Percentiles rank a stretch among this genome's conserved stretches.
Conservation (phyloP, 2,113 vertebrate genomes). For the Tursiops truncatus region DNA sequence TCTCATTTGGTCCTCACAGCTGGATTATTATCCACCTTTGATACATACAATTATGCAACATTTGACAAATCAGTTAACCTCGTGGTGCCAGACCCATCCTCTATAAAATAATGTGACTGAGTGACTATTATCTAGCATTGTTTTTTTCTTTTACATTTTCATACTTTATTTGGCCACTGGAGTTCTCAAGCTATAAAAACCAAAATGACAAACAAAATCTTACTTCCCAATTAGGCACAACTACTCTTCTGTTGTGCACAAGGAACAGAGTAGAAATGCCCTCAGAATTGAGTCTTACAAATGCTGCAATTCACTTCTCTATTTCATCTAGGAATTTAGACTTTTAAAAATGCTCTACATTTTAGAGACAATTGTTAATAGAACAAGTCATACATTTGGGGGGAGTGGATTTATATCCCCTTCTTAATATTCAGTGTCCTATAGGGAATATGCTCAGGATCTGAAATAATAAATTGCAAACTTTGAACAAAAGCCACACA, state of each 20-base stretch:
- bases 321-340: not conserved
- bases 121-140: not conserved
- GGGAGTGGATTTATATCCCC: not conserved
- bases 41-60: not conserved
- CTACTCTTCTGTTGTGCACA: not conserved
- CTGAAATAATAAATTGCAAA: constrained; percentile 61
- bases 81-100: not conserved
- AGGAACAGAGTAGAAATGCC: not conserved
- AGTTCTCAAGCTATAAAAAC: not conserved
- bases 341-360: not conserved
- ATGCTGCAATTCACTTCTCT: not conserved
- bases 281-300: not conserved
- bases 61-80: not conserved
- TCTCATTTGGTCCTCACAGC: not conserved
- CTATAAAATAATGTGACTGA: not conserved
- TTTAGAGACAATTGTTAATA: constrained; percentile 37
- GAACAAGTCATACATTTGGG: not conserved
- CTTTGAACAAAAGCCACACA: constrained; percentile 68
- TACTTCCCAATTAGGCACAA: not conserved
- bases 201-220: not conserved
- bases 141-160: not conserved
- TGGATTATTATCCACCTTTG: not conserved
- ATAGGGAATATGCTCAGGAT: not conserved
- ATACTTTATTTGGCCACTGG: not conserved
- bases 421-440: not conserved